Conservation (phyloP, 1,140 invertebrate genomes). For the Planococcus citri region DNA sequence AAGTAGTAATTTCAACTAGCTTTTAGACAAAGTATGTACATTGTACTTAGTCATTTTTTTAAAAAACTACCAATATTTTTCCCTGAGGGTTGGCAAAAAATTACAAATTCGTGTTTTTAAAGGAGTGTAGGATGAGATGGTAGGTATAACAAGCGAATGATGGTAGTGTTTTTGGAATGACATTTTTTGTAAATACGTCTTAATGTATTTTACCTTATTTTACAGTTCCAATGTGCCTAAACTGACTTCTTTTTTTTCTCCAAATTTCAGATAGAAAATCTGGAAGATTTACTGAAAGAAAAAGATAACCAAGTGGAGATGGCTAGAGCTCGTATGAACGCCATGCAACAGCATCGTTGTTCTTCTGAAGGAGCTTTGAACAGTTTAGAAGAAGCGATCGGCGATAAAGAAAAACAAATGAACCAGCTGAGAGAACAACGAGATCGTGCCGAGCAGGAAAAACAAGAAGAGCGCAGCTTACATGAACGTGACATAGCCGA, state of each 20-base stretch:
- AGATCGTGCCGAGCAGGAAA: constrained; percentile 91
- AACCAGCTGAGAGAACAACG: constrained; percentile 79
- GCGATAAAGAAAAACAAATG: constrained; percentile 95
- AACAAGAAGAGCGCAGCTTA: constrained; percentile 84
- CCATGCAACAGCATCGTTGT: constrained; percentile 86
- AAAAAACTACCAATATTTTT: too few species aligned
- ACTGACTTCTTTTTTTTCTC: background rate
- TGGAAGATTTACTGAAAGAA: constrained; percentile 92
- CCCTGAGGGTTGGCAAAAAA: too few species aligned
- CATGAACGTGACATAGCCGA: constrained; percentile 88
- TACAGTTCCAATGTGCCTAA: too few species aligned
- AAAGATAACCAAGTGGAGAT: constrained; percentile 97
- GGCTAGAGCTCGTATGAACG: constrained; percentile 72
- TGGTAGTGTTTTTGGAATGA: too few species aligned
- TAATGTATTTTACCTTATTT: too few species aligned
- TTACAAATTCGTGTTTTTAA: too few species aligned
- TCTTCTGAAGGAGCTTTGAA: constrained; percentile 81
- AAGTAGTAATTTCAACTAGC: too few species aligned
- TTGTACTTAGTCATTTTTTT: too few species aligned
- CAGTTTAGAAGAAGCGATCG: constrained; percentile 86
- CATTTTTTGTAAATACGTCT: too few species aligned
- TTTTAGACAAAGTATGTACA: too few species aligned
- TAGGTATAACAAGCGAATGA: too few species aligned
- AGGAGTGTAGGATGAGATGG: too few species aligned
- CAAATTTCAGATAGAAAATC: constrained; percentile 74